phyloP scores from a whole-genome alignment of 2,888 invertebrate genomes.

The Anaspis maculata region DNA sequence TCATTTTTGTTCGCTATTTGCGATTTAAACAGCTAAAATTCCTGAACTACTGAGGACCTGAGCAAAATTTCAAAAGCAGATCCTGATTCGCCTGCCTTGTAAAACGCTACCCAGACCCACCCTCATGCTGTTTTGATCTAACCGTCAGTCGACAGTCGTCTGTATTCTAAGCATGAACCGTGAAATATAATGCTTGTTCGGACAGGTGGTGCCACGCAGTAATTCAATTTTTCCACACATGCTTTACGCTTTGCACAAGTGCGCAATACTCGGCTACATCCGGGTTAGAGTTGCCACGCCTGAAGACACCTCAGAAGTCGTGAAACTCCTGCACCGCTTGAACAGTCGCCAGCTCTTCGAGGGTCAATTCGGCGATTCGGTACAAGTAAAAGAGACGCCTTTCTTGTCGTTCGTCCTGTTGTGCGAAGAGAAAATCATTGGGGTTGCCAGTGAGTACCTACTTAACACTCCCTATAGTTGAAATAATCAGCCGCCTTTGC shows the following conservation, averaged over 20 bases:
- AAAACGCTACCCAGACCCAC: no score
- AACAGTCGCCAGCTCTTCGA: slow-evolving; percentile 7
- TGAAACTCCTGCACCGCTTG: not conserved
- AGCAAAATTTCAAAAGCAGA: no score
- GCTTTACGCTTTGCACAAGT: slow-evolving; percentile 41
- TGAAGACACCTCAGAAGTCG: slow-evolving; percentile 16
- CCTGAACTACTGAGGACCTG: no score
- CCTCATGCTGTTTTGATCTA: no score
- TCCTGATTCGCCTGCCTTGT: no score
- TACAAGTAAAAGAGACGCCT: slow-evolving; percentile 15
- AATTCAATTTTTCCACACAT: slow-evolving; percentile 39
- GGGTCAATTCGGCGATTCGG: slow-evolving; percentile 20
- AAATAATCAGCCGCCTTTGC: no score
- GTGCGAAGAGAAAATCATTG: slow-evolving; percentile 26
- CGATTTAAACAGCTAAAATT: no score
- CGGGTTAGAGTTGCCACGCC: slow-evolving; percentile 22
- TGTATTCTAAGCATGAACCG: no score
- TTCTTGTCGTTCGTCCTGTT: slow-evolving; percentile 24
- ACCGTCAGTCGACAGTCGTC: no score
- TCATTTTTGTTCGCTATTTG: no score
- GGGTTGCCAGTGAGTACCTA: slow-evolving; percentile 30
- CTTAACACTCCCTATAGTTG: not conserved
- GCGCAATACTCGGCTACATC: slow-evolving; percentile 25
- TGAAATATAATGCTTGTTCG: no score
- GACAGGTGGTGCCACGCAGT: slow-evolving; percentile 23